Base-by-base conservation (phyloP, 1,140 invertebrate genomes). In the Aethina tumida region DNA sequence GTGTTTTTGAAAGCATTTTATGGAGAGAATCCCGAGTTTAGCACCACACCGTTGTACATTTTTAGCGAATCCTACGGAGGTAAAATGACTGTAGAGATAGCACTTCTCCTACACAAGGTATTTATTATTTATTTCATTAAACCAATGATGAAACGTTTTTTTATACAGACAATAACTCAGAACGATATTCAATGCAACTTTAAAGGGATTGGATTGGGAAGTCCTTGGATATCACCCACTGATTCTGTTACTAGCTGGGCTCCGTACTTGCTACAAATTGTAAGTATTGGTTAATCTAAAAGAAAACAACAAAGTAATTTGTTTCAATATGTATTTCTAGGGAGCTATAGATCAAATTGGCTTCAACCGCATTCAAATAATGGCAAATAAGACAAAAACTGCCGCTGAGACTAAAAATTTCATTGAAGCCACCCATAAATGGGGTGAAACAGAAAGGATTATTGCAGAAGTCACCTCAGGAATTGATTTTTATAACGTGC, bases 31-130 rank as follows among this genome's bases (percentile, higher is more conserved):
- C 73, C 79, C 0, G 67, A 81, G 44, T 86, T 87, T 52, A 67
- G 75, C 50, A 65, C 58, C 4, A 70, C 79, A 2, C 80, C 84
- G 1, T 68, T 86, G 8, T 92, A 87, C 47, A 85, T 92, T 28
- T 81, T 81, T 41, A 81, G 76, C 14, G 83, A 92, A 58, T 89
- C 84, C 0, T 92, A 92, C 62, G 87, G 87, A 9, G 88, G 86
- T 1, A 93, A 93, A 67, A 91, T 91, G 82, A 77, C 84, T 0
- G 74, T 80, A 5, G 81, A 85, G 47, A 86, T 92, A 53, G 81
- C 71, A 0, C 56, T 70, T 15, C 49, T 62, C 18, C 67, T 83
- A 56, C 61, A 70, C 47, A 63, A 75, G 60, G 80, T 83, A 64
- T 52, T 10, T 17, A 13, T n/a, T n/a, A n/a, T n/a, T n/a, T n/a